Percentiles rank a stretch among this genome's conserved stretches.
These are phyloP conservation scores for Brachymystax lenok DNA, from an alignment of 2,797 vertebrate genomes.

Conservation along the genomic window DNA sequence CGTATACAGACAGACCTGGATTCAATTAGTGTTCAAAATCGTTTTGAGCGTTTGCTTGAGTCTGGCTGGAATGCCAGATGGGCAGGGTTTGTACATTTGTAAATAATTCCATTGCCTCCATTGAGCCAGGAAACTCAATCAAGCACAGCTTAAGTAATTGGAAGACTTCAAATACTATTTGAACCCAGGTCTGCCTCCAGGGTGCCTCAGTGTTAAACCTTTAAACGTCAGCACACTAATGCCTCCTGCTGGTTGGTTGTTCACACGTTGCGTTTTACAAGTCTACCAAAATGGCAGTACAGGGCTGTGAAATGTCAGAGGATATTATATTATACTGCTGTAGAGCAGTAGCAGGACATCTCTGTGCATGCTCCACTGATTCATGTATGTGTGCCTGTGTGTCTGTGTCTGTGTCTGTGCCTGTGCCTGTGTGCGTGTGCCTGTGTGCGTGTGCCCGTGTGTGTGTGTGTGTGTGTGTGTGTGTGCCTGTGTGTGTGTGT, in stretches of 20 bases:
- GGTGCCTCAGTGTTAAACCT: conserved; percentile 2
- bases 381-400: not conserved
- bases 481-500: too few relatives aligned
- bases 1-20: not conserved
- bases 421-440: not conserved
- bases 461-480: not conserved
- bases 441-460: not conserved
- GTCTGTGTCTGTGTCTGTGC: not conserved
- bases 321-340: conserved; percentile 3
- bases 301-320: conserved; percentile 13
- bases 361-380: not conserved
- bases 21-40: too few relatives aligned
- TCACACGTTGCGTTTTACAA: conserved; percentile 16
- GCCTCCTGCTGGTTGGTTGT: conserved; percentile 34
- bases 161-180: too few relatives aligned
- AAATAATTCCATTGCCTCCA: too few relatives aligned
- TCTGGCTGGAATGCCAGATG: too few relatives aligned
- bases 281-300: not conserved
- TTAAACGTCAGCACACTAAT: not conserved
- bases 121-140: too few relatives aligned
- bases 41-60: too few relatives aligned
- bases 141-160: too few relatives aligned
- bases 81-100: too few relatives aligned
- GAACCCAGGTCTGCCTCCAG: not conserved
- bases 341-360: not conserved